Percentiles rank a stretch among this genome's conserved stretches.
These are phyloP conservation scores for Lasioglossum baleicum DNA, from an alignment of 1,140 invertebrate genomes.

Conservation along the genomic window DNA sequence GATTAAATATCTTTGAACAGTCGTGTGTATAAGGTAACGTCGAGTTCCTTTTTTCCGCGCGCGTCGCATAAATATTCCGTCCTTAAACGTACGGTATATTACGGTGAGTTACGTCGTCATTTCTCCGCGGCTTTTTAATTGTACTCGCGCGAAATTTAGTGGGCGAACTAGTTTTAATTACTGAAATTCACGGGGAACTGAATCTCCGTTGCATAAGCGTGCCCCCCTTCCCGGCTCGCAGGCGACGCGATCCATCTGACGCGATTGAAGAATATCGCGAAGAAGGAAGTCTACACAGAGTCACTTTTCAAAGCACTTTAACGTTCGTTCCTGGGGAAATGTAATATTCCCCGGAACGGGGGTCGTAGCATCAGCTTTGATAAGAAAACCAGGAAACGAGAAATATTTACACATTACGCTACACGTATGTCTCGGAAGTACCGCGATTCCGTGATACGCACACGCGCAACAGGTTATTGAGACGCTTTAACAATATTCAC, in stretches of 20 bases:
- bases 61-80: neutral
- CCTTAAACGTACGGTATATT: neutral
- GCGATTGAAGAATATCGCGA: neutral
- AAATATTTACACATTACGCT: conserved; percentile 39
- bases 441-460: neutral
- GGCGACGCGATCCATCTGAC: neutral
- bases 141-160: neutral
- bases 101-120: neutral
- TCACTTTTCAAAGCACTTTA: conserved; percentile 21
- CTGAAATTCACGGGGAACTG: conserved; percentile 5
- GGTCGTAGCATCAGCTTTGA: conserved; percentile 25
- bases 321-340: conserved; percentile 21
- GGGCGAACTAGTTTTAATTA: conserved; percentile 14
- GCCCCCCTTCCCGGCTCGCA: no score
- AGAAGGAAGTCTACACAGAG: neutral
- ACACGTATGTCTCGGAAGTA: no score
- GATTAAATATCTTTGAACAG: neutral
- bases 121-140: conserved; percentile 22
- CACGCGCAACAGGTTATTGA: conserved; percentile 51
- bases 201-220: neutral
- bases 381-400: conserved; percentile 30
- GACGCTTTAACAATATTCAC: conserved; percentile 6
- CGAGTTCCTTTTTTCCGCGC: neutral
- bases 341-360: conserved; percentile 43
- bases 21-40: neutral